Base-by-base conservation (phyloP, 2,113 vertebrate species). In the Trochalopteron elliotii region DNA sequence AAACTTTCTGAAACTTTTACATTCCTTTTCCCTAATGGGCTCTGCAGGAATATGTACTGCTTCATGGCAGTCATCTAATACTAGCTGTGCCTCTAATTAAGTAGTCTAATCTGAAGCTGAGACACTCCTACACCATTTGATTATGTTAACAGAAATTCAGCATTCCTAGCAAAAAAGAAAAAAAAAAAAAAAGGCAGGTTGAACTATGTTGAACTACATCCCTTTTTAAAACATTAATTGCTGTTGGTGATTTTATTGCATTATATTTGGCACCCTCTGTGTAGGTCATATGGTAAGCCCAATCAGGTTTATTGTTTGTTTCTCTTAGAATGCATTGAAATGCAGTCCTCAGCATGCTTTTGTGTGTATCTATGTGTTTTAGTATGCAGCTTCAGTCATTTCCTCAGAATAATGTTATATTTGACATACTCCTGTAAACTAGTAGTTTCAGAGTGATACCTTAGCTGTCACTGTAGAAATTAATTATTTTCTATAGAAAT, bases 61-160 rank as follows among this genome's bases (percentile, higher is more conserved):
- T 86, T 91, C 74, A 27, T 44, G 56, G 70, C 84, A 94, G 42
- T 95, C 93, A 80, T 91, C 23, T 42, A 50, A 33, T 47, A 53
- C 24, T 94, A 91, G 35, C 50, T 89, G 90, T 91, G 83, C 87
- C 83, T 94, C 64, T 94, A 95, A 57, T 76, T 85, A 79, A 93
- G 50, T 96, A 95, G 42, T 95, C 80, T 90, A 65, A 21, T 91
- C 72, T 96, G 86, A 97, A 95, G 96, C 94, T 93, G 57, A 96
- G 91, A 95, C 89, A 94, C 39, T 94, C 92, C 71, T 95, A 69
- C 42, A 47, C 90, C 23, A 44, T 67, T 80, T 74, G 25, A 67
- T 57, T 93, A 67, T 59, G 20, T 90, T 88, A 92, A 65, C 86
- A 61, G 72, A 65, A 93, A 85, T n/a, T 33, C 80, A 52, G 69